These are phyloP conservation scores for Andrena cerasifolii DNA, from an alignment of 1,140 invertebrate genomes.

Conservation along the genomic window DNA sequence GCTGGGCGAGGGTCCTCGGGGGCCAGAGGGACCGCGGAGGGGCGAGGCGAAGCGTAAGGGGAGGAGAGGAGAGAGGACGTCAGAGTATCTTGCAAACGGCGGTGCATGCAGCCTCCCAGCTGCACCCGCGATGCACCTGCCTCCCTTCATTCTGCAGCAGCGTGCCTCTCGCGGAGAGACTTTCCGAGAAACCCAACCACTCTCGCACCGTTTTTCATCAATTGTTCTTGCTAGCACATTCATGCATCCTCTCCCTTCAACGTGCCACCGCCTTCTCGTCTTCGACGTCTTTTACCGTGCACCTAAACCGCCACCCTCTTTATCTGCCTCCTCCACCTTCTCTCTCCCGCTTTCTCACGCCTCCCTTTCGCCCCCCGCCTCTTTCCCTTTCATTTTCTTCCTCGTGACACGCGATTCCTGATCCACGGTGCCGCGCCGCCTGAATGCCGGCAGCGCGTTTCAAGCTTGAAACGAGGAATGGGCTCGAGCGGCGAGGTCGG, in stretches of 20 bases:
- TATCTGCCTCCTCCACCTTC: slow-evolving; percentile 35
- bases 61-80: slow-evolving; percentile 43
- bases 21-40: no score
- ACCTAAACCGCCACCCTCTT: slow-evolving; percentile 25
- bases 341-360: slow-evolving; percentile 33
- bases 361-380: background rate
- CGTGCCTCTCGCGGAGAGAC: slow-evolving; percentile 58
- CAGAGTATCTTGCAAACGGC: slow-evolving; percentile 52
- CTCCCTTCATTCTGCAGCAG: slow-evolving; percentile 64
- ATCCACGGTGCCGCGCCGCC: background rate
- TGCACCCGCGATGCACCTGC: slow-evolving; percentile 72
- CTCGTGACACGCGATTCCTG: slow-evolving; percentile 14
- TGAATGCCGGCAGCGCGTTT: background rate
- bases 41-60: slow-evolving; percentile 19
- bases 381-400: slow-evolving; percentile 35
- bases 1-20: background rate
- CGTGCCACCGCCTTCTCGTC: background rate
- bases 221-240: slow-evolving; percentile 67
- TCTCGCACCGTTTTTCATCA: slow-evolving; percentile 69
- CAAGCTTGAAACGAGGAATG: background rate
- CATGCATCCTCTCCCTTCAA: slow-evolving; percentile 26
- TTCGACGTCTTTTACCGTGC: slow-evolving; percentile 27
- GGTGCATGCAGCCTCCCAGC: slow-evolving; percentile 65
- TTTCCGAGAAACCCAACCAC: slow-evolving; percentile 63
- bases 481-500: no score